Base-by-base conservation (phyloP, 2,113 vertebrate genomes). In the Megaceryle torquata region DNA sequence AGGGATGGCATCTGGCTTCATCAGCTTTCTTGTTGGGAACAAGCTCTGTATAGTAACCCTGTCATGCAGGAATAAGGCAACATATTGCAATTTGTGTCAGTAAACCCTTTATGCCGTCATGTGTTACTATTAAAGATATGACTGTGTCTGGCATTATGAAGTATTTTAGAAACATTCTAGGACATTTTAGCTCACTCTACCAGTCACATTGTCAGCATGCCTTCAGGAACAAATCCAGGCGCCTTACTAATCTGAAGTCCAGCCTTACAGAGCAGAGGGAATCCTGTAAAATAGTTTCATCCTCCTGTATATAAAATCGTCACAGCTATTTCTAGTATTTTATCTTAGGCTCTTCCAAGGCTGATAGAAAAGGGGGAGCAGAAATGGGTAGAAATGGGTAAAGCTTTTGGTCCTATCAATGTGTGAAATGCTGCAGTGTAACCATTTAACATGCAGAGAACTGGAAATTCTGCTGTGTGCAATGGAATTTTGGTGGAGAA, bases 101-200 rank as follows among this genome's bases (percentile, higher is more conserved):
- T 82, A 92, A 97, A 89, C 29, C 57, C 44, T 85, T 92, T 70
- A 43, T 80, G 81, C 63, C 72, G 46, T 72, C 65, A 18, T 75
- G 80, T 77, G 69, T 91, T 93, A 68, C 90, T 86, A 4, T 82
- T 88, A 65, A 91, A 94, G 83, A 87, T 53, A 67, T 11, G 65
- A 92, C 80, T 96, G 75, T 91, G 86, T 77, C 91, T 96, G 78
- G 88, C 75, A 63, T 75, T 94, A 51, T 54, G 61, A 74, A 89
- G 61, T 85, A 41, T 56, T 88, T 67, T 56, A 68, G 82, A 88
- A 93, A 81, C 79, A n/a, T 56, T 88, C 93, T 79, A 79, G 64
- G 92, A 81, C 53, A 21, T 82, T 92, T 82, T 37, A 54, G 77
- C 50, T 93, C 41, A 1, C 54, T 84, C 50, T 60, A 78, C 65